These are phyloP conservation scores for Caenorhabditis wallacei DNA, from an alignment of 2,888 invertebrate species.

Conservation along the genomic window DNA sequence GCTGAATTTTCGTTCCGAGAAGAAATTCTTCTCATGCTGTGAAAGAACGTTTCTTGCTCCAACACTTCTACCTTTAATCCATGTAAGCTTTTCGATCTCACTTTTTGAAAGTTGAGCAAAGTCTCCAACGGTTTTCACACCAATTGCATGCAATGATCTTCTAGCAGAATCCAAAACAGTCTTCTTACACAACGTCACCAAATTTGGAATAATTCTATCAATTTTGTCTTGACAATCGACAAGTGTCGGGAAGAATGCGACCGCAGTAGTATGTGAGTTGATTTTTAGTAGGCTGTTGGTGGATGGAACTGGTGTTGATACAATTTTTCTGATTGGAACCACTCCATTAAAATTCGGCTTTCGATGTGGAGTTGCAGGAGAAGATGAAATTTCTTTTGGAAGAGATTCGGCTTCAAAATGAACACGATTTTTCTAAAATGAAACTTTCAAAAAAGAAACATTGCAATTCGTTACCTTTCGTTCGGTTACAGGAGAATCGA, in stretches of 20 bases:
- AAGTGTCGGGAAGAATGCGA: constrained; percentile 18
- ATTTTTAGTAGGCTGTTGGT: not conserved
- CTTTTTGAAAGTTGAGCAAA: constrained; percentile 29
- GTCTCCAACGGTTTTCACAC: constrained; percentile 44
- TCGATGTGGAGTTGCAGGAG: constrained; percentile 16
- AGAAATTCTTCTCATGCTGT: constrained; percentile 15
- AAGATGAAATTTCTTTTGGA: not conserved
- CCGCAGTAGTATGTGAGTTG: too few species aligned
- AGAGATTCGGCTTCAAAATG: constrained; percentile 51
- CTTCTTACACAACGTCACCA: constrained; percentile 28
- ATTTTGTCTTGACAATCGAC: constrained; percentile 32
- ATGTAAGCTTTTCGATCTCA: constrained; percentile 31
- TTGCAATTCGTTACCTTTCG: constrained; percentile 25
- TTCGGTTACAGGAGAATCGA: constrained; percentile 38
- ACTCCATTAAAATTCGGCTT: not conserved
- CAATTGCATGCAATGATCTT: constrained; percentile 11
- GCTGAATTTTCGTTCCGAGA: not conserved
- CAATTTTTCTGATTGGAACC: not conserved
- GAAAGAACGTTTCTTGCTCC: constrained; percentile 10
- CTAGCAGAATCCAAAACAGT: constrained; percentile 8
- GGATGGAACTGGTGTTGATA: not conserved
- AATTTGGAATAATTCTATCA: constrained; percentile 8
- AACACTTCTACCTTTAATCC: constrained; percentile 35
- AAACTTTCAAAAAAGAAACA: not conserved
- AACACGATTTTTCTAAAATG: constrained; percentile 51